Conservation (phyloP, 2,888 invertebrate genomes). For the Unio delphinus region DNA sequence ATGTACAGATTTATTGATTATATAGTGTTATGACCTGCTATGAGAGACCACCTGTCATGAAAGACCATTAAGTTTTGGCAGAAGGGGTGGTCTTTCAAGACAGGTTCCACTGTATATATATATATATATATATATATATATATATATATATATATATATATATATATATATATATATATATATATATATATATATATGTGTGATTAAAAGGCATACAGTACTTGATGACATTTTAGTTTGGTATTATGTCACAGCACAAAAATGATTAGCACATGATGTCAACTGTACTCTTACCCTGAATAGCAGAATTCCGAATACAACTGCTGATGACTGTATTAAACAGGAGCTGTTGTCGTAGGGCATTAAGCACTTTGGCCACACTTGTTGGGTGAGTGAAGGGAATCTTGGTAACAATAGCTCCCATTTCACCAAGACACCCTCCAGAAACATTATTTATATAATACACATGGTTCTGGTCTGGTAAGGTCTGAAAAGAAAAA, state of each 20-base stretch:
- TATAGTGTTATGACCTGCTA: too few relatives aligned
- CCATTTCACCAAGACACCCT: conserved; percentile 76
- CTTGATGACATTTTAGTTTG: neutral
- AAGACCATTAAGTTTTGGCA: too few relatives aligned
- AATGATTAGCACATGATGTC: neutral
- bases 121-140: too few relatives aligned
- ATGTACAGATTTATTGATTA: too few relatives aligned
- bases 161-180: too few relatives aligned
- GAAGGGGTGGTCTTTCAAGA: too few relatives aligned
- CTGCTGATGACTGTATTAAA: conserved; percentile 91
- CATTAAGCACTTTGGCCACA: conserved; percentile 88
- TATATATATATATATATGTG: neutral
- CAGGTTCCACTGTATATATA: too few relatives aligned
- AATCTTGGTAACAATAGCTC: conserved; percentile 83
- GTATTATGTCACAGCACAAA: neutral
- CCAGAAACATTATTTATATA: conserved; percentile 85
- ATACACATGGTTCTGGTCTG: conserved; percentile 95
- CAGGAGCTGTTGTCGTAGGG: conserved; percentile 89
- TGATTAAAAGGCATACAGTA: neutral
- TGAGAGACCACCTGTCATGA: too few relatives aligned
- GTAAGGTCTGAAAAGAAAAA: conserved; percentile 79
- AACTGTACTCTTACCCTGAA: conserved; percentile 77
- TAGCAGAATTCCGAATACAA: conserved; percentile 87
- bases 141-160: too few relatives aligned
- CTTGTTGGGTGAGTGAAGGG: conserved; percentile 95